Evolutionary conservation across 2,888 invertebrate species (phyloP), one percentile per base, ranked within the genome.

Genomic region (Stenotaenia linearis): DNA sequence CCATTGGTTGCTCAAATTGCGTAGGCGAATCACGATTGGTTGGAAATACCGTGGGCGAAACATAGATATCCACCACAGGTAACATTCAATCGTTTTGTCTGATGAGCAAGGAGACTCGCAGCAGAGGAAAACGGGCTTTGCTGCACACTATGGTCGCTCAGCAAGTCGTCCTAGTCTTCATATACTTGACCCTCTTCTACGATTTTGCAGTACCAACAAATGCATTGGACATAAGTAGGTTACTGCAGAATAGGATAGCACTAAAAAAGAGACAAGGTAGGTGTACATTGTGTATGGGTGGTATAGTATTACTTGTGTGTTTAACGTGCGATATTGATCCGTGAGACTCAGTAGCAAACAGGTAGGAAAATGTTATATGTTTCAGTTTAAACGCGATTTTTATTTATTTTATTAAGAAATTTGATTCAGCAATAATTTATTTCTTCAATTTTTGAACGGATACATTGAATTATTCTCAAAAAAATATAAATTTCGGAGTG

Each of bases 171-270:
- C 69, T 69, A 69, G 69, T 69, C 69, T 69, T 69, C 69, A 69
- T 69, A 69, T 69, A 69, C 28, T 69, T 69, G 69, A 28, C 69
- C 10, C 69, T 69, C 69, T 69, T 69, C 69, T 69, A 69, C 69
- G 69, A 69, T 69, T 69, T 69, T 10, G 79, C 50, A 28, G 77
- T 25, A 37, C 77, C 77, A 45, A 77, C 50, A 45, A 35, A 74
- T 35, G 79, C 79, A 23, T 28, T 79, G 35, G 79, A 79, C 75
- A 79, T 79, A 40, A 75, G 75, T 37, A 37, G 79, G 25, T 45
- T 79, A 45, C 79, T 79, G 23, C 35, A 75, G 61, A 79, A 79
- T 75, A 74, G 79, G 79, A 79, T 79, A 79, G 32, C 56, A 35
- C 35, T 79, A 32, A 32, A 79, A 35, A 79, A 79, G 75, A 74